A percentile compares a stretch with the other conserved stretches of the same genome.
Evolutionary conservation across 2,113 vertebrate species (phyloP).

Genomic region (Regulus satrapa): DNA sequence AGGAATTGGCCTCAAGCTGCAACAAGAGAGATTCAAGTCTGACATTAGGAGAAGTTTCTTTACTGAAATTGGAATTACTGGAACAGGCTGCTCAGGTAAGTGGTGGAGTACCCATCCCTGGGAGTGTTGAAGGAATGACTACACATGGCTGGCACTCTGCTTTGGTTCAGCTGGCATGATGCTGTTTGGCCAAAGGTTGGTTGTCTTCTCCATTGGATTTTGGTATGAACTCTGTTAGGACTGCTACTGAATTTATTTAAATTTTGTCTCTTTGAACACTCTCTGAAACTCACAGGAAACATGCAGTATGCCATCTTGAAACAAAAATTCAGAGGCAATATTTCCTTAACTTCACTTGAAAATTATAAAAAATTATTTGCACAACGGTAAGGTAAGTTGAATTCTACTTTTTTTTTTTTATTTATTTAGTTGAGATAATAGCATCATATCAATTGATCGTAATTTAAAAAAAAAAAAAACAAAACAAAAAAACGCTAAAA

Average conservation of each 20-base stretch:
- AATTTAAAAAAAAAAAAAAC: not conserved
- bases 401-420: not conserved
- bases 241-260: not conserved
- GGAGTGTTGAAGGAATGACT: not conserved
- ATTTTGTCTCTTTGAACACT: not conserved
- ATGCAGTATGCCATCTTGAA: not conserved
- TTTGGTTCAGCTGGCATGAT: too few relatives aligned
- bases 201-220: not conserved
- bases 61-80: not conserved
- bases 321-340: not conserved
- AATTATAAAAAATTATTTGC: not conserved
- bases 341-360: not conserved
- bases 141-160: too few relatives aligned
- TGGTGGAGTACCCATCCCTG: not conserved
- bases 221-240: not conserved
- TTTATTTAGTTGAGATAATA: not conserved
- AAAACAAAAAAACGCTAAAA: not conserved
- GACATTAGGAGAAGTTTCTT: not conserved
- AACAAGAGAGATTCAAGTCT: not conserved
- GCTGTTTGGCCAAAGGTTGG: not conserved
- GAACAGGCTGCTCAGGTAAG: not conserved
- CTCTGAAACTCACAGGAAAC: not conserved
- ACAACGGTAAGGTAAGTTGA: not conserved
- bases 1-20: not conserved
- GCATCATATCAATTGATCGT: not conserved